Evolutionary conservation across 2,797 vertebrate genomes (phyloP).

Genomic region (Dallia pectoralis): DNA sequence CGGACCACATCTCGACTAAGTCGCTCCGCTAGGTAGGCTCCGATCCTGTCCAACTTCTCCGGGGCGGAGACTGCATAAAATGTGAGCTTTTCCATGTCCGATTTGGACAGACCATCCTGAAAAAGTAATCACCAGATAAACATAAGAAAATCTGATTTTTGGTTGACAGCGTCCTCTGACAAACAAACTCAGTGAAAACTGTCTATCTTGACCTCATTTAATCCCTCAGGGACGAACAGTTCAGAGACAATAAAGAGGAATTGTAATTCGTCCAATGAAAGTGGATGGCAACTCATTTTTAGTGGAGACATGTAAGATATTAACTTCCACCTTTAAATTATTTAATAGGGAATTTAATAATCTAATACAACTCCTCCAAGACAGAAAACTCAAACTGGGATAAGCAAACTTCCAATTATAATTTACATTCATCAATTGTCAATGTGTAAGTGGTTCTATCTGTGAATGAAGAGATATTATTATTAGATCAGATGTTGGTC

Average conservation of each 20-base stretch:
- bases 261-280: neutral
- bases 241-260: neutral
- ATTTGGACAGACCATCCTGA: constrained; percentile 83
- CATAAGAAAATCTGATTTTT: neutral
- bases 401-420: neutral
- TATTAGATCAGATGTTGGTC: neutral
- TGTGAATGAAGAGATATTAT: neutral
- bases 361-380: neutral
- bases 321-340: neutral
- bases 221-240: neutral
- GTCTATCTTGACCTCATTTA: neutral
- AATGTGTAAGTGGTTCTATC: neutral
- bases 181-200: neutral
- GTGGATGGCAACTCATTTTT: neutral
- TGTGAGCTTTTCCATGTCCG: constrained; percentile 86
- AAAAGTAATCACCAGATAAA: constrained; percentile 1
- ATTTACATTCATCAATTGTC: neutral
- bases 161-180: neutral
- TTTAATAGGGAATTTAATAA: neutral
- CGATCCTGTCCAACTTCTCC: constrained; percentile 82
- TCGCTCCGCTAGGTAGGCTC: constrained; percentile 80
- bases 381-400: neutral
- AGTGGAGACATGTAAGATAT: neutral
- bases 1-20: constrained; percentile 81
- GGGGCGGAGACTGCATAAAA: constrained; percentile 84